Evolutionary conservation across 2,888 invertebrate species (phyloP), one percentile per base, ranked within the genome.

Genomic region (Eilema caniola): DNA sequence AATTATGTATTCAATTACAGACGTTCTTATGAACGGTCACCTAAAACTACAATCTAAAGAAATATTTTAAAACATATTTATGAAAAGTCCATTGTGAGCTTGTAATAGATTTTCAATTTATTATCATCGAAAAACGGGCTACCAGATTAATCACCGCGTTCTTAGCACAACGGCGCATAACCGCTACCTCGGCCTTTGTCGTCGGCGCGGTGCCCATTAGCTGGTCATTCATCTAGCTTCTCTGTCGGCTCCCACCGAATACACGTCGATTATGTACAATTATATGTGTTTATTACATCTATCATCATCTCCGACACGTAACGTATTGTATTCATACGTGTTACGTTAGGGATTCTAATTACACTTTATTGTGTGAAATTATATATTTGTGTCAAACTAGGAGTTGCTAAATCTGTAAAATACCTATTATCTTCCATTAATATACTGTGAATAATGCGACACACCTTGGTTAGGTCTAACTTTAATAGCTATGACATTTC

Each of bases 271-370:
- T 92, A 90, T 86, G 86, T 86, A 88, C 90, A 84, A 91, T 91
- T 91, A 91, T 89, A 86, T 88, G 88, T 89, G 89, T 90, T 90
- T 90, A 90, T 89, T 90, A 89, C 89, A 86, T 87, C 86, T 88
- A 86, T 88, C 85, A 85, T 79, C 73, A 85, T 77, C 73, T 83
- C 86, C 86, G 84, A 83, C 85, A 80, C 81, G 80, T 71, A 77
- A 74, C 69, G 71, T 76, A 81, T 76, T 73, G 79, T 77, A 81
- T 77, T 73, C 81, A 74, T 83, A 77, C 77, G 80, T 74, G 79
- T 77, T 83, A 77, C 80, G 82, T 72, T 79, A 78, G 77, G 74
- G 73, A 76, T 77, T 81, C 63, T 79, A 80, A 83, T 83, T 84
- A 78, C 76, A 72, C 72, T 74, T 77, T 67, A 75, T 72, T 80